These are phyloP conservation scores for Caenorhabditis remanei DNA, from an alignment of 1,140 invertebrate genomes.

Conservation along the genomic window DNA sequence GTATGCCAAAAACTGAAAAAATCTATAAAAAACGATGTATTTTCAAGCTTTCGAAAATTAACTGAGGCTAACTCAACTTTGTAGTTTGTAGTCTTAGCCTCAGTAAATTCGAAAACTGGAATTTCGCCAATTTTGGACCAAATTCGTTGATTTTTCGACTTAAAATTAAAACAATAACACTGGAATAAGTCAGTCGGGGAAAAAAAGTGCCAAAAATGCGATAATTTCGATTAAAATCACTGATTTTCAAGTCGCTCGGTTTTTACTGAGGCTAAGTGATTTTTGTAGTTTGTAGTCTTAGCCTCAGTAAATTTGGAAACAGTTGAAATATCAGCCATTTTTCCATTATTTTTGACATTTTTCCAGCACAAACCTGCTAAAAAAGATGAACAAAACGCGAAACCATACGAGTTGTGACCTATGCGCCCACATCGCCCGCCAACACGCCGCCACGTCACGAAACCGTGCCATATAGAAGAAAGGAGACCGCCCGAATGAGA, in stretches of 20 bases:
- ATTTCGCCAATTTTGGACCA: too few species aligned
- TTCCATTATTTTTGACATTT: too few species aligned
- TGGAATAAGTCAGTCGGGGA: too few species aligned
- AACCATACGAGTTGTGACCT: slow-evolving; percentile 93
- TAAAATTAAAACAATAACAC: neutral
- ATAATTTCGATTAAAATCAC: neutral
- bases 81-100: slow-evolving; percentile 14
- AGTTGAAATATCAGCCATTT: too few species aligned
- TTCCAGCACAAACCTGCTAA: slow-evolving; percentile 86
- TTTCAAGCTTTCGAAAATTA: too few species aligned
- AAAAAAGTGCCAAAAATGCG: neutral
- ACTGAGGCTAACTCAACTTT: neutral
- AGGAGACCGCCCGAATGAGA: slow-evolving; percentile 71
- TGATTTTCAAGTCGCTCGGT: too few species aligned
- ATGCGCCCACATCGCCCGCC: slow-evolving; percentile 87
- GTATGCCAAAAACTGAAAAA: neutral
- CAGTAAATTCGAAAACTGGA: neutral
- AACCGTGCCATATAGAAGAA: slow-evolving; percentile 61
- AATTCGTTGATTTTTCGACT: neutral
- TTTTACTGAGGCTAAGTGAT: too few species aligned
- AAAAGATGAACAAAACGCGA: slow-evolving; percentile 88
- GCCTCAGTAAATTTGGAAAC: neutral
- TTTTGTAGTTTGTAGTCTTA: slow-evolving; percentile 8
- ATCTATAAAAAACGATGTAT: too few species aligned
- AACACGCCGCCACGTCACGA: slow-evolving; percentile 68